Conservation (phyloP, 1,140 invertebrate genomes). For the Dreissena polymorpha region DNA sequence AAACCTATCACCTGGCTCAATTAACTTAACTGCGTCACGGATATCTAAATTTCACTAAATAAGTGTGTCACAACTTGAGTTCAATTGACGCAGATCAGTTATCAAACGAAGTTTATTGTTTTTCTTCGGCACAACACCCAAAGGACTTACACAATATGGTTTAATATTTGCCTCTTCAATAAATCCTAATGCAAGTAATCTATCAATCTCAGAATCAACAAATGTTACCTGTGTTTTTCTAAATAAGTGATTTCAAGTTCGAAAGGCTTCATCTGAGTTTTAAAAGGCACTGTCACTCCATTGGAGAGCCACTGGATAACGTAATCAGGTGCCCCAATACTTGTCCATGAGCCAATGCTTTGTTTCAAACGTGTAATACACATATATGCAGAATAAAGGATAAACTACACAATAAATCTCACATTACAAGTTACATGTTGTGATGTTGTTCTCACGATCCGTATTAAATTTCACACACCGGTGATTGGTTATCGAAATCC, state of each 20-base stretch:
- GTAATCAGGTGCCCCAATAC: constrained; percentile 3
- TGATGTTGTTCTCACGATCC: no score
- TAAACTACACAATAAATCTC: no score
- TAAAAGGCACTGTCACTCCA: constrained; percentile 36
- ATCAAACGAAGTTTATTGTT: constrained; percentile 22
- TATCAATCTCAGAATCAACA: constrained; percentile 32
- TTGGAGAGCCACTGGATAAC: constrained; percentile 23
- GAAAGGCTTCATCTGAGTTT: neutral
- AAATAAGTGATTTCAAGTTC: constrained; percentile 13
- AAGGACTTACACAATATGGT: constrained; percentile 14
- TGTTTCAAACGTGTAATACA: no score
- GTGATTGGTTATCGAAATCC: no score
- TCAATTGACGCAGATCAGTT: neutral
- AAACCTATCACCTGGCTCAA: constrained; percentile 36
- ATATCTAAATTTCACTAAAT: constrained; percentile 26
- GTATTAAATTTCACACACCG: no score
- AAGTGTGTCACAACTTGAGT: neutral
- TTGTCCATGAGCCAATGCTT: no score
- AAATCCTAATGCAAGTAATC: constrained; percentile 12
- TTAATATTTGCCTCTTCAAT: constrained; percentile 22
- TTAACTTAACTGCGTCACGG: constrained; percentile 1
- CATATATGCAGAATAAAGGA: no score
- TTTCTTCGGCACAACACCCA: neutral
- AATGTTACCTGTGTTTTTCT: constrained; percentile 12
- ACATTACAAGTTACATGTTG: no score